Evolutionary conservation across 53 echinoderm and acorn worm genomes (phyloP).

Genomic region (Echinarachnius parma): DNA sequence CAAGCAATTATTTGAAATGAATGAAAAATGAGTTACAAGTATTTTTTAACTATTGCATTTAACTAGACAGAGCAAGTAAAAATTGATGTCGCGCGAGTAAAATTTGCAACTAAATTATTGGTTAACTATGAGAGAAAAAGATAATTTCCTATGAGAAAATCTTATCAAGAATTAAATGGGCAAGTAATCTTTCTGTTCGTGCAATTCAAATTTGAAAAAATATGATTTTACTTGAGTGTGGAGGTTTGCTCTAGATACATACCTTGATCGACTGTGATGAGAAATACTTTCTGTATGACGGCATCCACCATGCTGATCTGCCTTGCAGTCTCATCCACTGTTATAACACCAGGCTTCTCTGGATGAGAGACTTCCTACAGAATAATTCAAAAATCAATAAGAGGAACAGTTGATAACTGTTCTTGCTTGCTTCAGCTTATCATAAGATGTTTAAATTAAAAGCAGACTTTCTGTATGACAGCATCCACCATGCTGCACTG

Average conservation of each 20-base stretch:
- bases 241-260: background rate
- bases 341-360: conserved; percentile 7
- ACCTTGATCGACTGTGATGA: conserved; percentile 86
- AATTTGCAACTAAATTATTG: no score
- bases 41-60: no score
- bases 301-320: conserved; percentile 47
- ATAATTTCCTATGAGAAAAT: no score
- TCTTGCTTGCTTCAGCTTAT: background rate
- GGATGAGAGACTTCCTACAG: conserved; percentile 7
- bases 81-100: no score
- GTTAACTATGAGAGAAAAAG: no score
- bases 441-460: no score
- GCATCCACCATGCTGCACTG: conserved; percentile 45
- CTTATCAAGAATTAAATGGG: no score
- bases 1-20: no score
- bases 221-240: background rate
- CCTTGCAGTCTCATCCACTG: conserved; percentile 17
- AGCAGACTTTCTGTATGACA: conserved; percentile 76
- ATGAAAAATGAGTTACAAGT: no score
- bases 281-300: conserved; percentile 78
- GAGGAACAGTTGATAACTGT: background rate
- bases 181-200: no score
- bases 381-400: background rate
- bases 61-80: no score
- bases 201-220: background rate